Evolutionary conservation across 2,113 vertebrate genomes (phyloP).

Genomic region (rabbit (Oryctolagus cuniculus)): DNA sequence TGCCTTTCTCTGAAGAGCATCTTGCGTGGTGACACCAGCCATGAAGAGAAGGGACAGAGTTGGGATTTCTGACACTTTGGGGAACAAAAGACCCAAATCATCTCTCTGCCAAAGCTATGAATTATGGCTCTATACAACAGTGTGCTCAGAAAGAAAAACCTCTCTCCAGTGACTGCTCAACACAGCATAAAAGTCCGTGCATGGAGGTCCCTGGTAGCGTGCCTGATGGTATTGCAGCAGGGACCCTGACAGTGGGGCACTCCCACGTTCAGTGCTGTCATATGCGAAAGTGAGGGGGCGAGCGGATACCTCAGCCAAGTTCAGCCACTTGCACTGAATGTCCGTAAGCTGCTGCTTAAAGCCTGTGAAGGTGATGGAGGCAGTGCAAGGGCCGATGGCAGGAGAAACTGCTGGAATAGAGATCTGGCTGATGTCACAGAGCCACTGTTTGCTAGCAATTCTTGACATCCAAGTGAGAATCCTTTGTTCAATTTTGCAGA

Average conservation of each 20-base stretch:
- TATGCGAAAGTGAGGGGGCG: neutral
- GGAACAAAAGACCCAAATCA: neutral
- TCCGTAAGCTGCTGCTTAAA: neutral
- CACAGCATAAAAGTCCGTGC: neutral
- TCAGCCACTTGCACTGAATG: neutral
- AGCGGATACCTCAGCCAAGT: neutral
- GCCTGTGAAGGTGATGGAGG: conserved; percentile 53
- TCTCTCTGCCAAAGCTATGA: conserved; percentile 1
- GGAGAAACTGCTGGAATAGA: conserved; percentile 62
- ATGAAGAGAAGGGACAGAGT: conserved; percentile 5
- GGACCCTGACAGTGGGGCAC: neutral
- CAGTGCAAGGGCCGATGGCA: conserved; percentile 44
- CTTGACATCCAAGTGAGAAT: conserved; percentile 46
- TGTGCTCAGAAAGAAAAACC: conserved; percentile 16
- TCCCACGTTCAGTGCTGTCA: neutral
- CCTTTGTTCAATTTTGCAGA: conserved; percentile 40
- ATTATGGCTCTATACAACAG: conserved; percentile 20
- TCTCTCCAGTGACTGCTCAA: neutral
- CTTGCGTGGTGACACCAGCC: neutral
- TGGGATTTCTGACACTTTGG: conserved; percentile 29
- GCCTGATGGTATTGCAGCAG: neutral
- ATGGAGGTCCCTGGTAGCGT: neutral
- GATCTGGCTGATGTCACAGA: conserved; percentile 39
- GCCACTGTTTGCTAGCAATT: neutral
- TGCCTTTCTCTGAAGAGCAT: neutral